Conservation (phyloP, 2,113 vertebrate species). For the Calypte anna region DNA sequence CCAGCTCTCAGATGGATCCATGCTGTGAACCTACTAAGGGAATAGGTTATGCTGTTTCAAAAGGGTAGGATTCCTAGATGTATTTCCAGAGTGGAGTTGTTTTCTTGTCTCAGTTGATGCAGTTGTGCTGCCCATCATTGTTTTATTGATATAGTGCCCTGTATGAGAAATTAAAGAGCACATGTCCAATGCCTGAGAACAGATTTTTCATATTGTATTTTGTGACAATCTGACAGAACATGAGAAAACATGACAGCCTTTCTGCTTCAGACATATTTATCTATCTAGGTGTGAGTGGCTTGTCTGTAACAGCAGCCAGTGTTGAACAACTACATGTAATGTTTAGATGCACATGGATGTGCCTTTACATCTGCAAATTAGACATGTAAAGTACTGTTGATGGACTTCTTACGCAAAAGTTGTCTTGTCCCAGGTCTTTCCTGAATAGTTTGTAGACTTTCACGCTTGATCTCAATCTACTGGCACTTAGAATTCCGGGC, state of each 20-base stretch:
- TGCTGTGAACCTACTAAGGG: not conserved
- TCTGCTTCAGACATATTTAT: not conserved
- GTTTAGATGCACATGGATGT: not conserved
- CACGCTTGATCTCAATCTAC: not conserved
- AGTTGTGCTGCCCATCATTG: not conserved
- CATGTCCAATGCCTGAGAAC: not conserved
- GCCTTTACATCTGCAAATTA: not conserved
- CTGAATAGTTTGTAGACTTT: not conserved
- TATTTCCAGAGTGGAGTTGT: fast-evolving
- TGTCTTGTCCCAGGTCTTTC: not conserved
- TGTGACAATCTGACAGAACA: constrained; percentile 22
- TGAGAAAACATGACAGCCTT: not conserved
- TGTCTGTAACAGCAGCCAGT: not conserved
- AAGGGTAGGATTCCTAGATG: not conserved
- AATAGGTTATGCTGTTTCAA: not conserved
- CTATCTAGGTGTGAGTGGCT: not conserved
- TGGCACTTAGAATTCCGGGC: not conserved
- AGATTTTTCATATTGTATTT: constrained; percentile 16
- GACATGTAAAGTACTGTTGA: not conserved
- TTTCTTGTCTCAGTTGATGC: not conserved
- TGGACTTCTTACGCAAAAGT: not conserved
- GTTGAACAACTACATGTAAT: not conserved
- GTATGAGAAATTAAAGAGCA: not conserved
- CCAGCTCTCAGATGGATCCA: not conserved
- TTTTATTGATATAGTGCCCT: not conserved